Evolutionary conservation across 2,888 invertebrate genomes (phyloP), one percentile per base, ranked within the genome.

Genomic region (Drosophila borealis): DNA sequence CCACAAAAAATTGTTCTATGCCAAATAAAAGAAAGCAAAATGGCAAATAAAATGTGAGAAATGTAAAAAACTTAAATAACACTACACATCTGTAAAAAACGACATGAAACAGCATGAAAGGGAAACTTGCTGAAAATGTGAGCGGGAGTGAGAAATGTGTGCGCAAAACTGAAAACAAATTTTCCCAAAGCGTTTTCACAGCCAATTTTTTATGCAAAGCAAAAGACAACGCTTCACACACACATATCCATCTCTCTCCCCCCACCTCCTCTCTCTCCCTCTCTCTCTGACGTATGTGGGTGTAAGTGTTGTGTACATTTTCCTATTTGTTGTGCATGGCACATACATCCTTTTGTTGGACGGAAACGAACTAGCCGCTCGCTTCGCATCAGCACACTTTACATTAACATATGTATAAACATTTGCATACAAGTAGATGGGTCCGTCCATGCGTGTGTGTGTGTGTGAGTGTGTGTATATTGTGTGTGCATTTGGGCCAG

Each of bases 161-260:
- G 66, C 46, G 71, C 70, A 88, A 81, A 81, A 73, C 70, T 61
- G 62, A 65, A 82, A 75, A 75, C 67, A 84, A 83, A 81, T 89
- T 82, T 68, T 82, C 89, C 89, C 86, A 81, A 89, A 88, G 83
- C 83, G 71, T 85, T 83, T 83, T 89, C 83, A 85, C 88, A 83
- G 89, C 89, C 89, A 89, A 89, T 89, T 89, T 89, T 88, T 70
- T 89, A 89, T 85, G 82, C 73, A 88, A 88, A 83, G 69, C 69
- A 67, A 81, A 89, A 79, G 86, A 85, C 89, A 85, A 74, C 89
- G 70, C 39, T 56, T 60, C 67, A 56, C 77, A 66, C n/a, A 54
- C 11, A 21, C 9, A 39, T 29, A 41, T 11, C n/a, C 14, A 25
- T 37, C 4, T 21, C 11, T 8, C 29, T 36, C 21, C n/a, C 19